These are phyloP conservation scores for Dicranocentrus wangi DNA, from an alignment of 2,888 invertebrate species.

Conservation along the genomic window DNA sequence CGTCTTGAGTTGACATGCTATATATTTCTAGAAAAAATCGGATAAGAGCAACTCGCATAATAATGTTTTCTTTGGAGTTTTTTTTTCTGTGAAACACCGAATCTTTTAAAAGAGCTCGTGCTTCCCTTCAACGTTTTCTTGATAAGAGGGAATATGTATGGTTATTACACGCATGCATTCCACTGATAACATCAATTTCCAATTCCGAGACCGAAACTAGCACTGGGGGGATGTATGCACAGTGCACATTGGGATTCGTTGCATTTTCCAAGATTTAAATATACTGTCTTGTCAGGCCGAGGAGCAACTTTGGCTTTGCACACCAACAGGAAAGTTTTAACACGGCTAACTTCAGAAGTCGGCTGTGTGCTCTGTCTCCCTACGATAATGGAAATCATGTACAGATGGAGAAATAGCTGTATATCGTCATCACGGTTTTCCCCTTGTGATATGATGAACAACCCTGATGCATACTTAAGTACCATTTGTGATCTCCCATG, in stretches of 20 bases:
- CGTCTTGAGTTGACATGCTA: neutral
- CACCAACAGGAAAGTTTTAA: no score
- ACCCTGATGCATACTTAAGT: neutral
- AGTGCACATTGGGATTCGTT: no score
- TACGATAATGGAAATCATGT: no score
- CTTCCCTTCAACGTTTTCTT: constrained; percentile 14
- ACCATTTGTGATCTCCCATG: no score
- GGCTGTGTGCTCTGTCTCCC: no score
- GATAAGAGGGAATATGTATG: constrained; percentile 5
- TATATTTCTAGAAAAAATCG: neutral
- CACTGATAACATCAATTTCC: constrained; percentile 26
- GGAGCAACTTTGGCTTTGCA: no score
- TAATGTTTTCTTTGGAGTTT: constrained; percentile 19
- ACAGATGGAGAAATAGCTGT: no score
- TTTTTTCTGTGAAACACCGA: constrained; percentile 24
- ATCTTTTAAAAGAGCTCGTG: constrained; percentile 34
- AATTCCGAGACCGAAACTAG: neutral
- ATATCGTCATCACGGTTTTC: neutral
- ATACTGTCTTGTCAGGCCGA: no score
- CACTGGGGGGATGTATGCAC: neutral
- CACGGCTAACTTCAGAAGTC: no score
- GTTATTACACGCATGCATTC: constrained; percentile 24
- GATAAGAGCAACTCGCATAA: neutral
- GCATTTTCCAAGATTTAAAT: no score
- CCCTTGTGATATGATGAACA: neutral